A percentile compares a stretch with the other conserved stretches of the same genome.
phyloP scores from a whole-genome alignment of 2,797 vertebrate genomes.

The Stomatorhinus walkeri region DNA sequence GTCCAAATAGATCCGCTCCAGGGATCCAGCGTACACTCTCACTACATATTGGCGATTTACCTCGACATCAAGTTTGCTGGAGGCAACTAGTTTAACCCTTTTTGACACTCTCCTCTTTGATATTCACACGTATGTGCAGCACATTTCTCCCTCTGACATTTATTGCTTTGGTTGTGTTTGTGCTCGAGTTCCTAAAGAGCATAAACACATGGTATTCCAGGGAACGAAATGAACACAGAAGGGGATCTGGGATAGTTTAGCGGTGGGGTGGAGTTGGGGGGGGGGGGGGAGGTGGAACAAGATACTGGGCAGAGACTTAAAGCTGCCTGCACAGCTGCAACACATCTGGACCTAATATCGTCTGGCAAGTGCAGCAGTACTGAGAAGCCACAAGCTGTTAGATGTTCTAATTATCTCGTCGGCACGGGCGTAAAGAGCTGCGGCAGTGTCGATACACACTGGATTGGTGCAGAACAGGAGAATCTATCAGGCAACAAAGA shows the following conservation, averaged over 20 bases:
- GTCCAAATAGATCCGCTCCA: not conserved
- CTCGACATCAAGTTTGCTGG: not conserved
- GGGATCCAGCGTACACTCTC: not conserved
- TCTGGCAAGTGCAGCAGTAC: not conserved
- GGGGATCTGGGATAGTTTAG: not conserved
- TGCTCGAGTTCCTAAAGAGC: not conserved
- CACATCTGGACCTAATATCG: slow-evolving; percentile 5
- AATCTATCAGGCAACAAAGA: slow-evolving; percentile 1
- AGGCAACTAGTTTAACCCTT: not conserved
- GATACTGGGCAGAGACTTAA: not conserved
- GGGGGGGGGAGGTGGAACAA: not conserved
- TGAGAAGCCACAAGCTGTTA: slow-evolving; percentile 14
- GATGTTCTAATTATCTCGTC: slow-evolving; percentile 10
- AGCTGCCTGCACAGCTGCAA: not conserved
- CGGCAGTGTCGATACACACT: not conserved
- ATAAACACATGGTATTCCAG: not conserved
- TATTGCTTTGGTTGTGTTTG: not conserved
- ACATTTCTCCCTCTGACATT: not conserved
- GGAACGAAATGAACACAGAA: not conserved
- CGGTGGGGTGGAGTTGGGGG: not conserved
- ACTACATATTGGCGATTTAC: not conserved
- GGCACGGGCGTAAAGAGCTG: not conserved
- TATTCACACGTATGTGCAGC: not conserved
- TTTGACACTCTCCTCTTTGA: not conserved
- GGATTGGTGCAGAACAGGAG: not conserved